These are phyloP conservation scores for Papilio polyxenes DNA, from an alignment of 1,140 invertebrate genomes.

Conservation along the genomic window DNA sequence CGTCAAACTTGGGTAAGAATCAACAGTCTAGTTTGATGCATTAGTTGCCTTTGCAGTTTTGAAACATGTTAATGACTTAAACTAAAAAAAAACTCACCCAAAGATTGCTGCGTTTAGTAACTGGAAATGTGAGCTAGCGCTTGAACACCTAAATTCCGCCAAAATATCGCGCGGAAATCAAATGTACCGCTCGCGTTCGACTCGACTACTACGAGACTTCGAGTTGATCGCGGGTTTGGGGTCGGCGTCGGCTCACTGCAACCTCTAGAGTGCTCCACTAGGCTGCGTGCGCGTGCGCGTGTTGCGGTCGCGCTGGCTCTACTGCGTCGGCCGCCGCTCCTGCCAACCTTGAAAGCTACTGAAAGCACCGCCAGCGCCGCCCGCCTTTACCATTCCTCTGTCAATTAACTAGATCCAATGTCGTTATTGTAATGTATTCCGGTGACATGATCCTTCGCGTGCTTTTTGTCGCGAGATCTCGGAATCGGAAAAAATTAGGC, in stretches of 20 bases:
- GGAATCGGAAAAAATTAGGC: constrained; percentile 25
- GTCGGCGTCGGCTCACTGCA: constrained; percentile 49
- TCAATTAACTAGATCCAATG: constrained; percentile 57
- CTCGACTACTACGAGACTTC: constrained; percentile 48
- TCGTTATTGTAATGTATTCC: constrained; percentile 46
- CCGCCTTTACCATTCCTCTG: constrained; percentile 56
- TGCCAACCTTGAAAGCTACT: constrained; percentile 71
- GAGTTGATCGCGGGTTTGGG: constrained; percentile 52
- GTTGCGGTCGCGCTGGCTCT: constrained; percentile 54
- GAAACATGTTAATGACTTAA: not conserved
- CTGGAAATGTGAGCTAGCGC: constrained; percentile 44
- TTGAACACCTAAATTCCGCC: constrained; percentile 63
- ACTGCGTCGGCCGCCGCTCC: constrained; percentile 53
- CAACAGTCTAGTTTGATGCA: not conserved
- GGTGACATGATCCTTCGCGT: constrained; percentile 44
- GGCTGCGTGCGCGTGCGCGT: constrained; percentile 67
- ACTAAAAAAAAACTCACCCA: constrained; percentile 51
- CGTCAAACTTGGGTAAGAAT: not conserved
- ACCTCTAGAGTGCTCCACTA: constrained; percentile 67
- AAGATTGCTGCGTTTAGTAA: constrained; percentile 47
- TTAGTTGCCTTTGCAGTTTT: not conserved
- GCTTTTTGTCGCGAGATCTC: constrained; percentile 40
- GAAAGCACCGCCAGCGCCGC: constrained; percentile 57
- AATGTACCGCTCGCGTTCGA: constrained; percentile 48
- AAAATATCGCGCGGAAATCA: constrained; percentile 65